phyloP scores from a whole-genome alignment of 2,797 vertebrate species.

The Australoheros facetus region DNA sequence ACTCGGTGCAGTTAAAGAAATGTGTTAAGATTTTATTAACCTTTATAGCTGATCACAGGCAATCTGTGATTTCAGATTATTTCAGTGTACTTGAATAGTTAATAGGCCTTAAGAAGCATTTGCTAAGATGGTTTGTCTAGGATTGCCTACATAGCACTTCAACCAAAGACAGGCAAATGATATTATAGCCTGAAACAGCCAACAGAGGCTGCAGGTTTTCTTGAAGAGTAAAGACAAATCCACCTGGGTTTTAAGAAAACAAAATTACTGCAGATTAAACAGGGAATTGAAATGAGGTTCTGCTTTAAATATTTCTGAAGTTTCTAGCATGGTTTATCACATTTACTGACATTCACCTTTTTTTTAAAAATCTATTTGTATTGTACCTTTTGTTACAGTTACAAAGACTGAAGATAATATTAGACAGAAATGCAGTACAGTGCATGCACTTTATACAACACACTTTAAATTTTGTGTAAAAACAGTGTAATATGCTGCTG shows the following conservation, averaged over 20 bases:
- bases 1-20: constrained; percentile 12
- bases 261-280: constrained; percentile 23
- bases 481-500: constrained; percentile 24
- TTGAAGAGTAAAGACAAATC: constrained; percentile 41
- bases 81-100: constrained; percentile 62
- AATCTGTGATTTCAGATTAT: constrained; percentile 37
- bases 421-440: constrained; percentile 14
- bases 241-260: constrained; percentile 8
- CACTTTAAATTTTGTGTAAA: constrained; percentile 44
- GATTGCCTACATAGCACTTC: constrained; percentile 50
- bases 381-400: constrained; percentile 6
- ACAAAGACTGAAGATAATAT: constrained; percentile 12
- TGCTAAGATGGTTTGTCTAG: constrained; percentile 41
- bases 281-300: constrained; percentile 31
- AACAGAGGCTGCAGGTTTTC: constrained; percentile 12
- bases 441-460: constrained; percentile 33
- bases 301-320: constrained; percentile 42
- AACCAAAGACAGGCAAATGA: constrained; percentile 71
- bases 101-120: constrained; percentile 57
- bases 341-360: constrained; percentile 27
- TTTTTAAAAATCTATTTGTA: neutral
- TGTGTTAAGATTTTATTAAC: constrained; percentile 10
- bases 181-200: constrained; percentile 17
- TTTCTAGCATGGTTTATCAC: constrained; percentile 24
- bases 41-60: constrained; percentile 19